Conservation (phyloP, 2,888 invertebrate species). For the Anorthoa munda region DNA sequence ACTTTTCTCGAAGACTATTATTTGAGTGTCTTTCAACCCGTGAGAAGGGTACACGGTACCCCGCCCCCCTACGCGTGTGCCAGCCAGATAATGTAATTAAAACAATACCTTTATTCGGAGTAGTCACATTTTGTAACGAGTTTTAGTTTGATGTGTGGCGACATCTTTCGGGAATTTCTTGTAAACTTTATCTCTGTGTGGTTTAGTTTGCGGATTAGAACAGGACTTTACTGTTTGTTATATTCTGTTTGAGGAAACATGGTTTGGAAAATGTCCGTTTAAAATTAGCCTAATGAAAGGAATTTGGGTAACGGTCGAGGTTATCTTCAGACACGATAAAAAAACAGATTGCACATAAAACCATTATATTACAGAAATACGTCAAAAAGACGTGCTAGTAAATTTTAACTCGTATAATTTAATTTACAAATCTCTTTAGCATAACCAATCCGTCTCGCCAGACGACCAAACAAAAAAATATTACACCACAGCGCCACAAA, state of each 20-base stretch:
- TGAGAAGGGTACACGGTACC: conserved; percentile 84
- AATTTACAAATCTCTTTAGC: background rate
- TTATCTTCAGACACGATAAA: background rate
- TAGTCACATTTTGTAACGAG: conserved; percentile 82
- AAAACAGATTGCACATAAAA: background rate
- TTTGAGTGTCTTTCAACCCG: conserved; percentile 90
- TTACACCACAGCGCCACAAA: background rate
- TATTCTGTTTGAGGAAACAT: conserved; percentile 12
- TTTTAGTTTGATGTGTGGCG: conserved; percentile 77
- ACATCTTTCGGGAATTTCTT: conserved; percentile 65
- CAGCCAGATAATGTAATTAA: conserved; percentile 90
- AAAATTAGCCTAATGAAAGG: background rate
- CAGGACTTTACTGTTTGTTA: conserved; percentile 28
- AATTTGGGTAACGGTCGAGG: background rate
- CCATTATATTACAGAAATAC: background rate
- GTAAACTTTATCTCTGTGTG: conserved; percentile 63
- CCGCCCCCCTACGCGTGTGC: conserved; percentile 84
- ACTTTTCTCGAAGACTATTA: conserved; percentile 88
- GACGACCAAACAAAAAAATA: conserved; percentile 8
- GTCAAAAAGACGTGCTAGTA: background rate
- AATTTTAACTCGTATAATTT: background rate
- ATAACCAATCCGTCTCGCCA: background rate
- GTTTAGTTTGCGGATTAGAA: conserved; percentile 52
- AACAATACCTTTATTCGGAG: conserved; percentile 90
- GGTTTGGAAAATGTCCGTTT: background rate